Percentiles rank a stretch among this genome's conserved stretches.
Evolutionary conservation across 2,888 invertebrate species (phyloP).

Genomic region (Pristionchus fissidentatus): DNA sequence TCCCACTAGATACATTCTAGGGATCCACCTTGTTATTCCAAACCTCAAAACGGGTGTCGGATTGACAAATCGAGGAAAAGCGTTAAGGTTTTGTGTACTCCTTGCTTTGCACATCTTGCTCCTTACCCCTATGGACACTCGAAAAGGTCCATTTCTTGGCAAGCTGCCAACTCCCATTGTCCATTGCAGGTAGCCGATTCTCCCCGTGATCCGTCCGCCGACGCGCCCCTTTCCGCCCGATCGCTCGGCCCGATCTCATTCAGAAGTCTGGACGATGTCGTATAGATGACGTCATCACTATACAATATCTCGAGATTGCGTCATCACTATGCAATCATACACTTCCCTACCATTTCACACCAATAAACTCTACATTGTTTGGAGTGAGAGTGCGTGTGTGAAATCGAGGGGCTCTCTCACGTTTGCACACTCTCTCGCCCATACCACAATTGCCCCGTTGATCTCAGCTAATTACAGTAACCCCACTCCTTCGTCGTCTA

Average conservation of each 20-base stretch:
- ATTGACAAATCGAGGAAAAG: too few species aligned
- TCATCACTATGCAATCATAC: too few species aligned
- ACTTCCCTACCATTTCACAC: too few species aligned
- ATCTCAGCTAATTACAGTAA: constrained; percentile 15
- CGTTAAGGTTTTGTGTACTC: too few species aligned
- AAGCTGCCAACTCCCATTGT: too few species aligned
- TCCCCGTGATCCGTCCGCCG: neutral
- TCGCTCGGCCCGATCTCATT: constrained; percentile 45
- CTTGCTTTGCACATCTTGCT: neutral
- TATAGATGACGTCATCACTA: neutral
- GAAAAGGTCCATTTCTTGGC: too few species aligned
- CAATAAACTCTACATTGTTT: too few species aligned
- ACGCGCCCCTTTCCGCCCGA: neutral
- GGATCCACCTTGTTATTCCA: too few species aligned
- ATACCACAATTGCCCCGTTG: neutral
- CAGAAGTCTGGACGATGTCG: constrained; percentile 35
- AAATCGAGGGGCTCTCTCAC: too few species aligned
- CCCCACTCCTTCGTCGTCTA: neutral
- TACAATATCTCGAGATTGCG: neutral
- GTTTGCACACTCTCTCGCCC: too few species aligned
- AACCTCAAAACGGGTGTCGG: too few species aligned
- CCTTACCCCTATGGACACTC: neutral
- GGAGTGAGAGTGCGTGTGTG: too few species aligned
- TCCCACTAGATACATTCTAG: neutral
- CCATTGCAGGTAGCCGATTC: constrained; percentile 17